phyloP scores from a whole-genome alignment of 2,888 invertebrate genomes.

The Phaedon cochleariae region DNA sequence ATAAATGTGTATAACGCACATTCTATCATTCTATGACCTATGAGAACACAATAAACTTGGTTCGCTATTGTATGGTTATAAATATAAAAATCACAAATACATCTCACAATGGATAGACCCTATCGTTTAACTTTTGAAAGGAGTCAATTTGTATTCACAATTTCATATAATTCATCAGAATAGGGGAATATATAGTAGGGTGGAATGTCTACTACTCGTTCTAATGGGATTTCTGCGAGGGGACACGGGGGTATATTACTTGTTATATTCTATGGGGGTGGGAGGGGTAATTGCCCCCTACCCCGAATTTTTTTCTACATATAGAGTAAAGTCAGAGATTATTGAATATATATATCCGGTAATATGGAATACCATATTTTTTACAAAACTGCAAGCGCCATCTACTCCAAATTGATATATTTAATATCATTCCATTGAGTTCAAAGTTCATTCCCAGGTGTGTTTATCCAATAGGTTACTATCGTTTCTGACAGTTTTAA shows the following conservation, averaged over 20 bases:
- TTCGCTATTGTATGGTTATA: not conserved
- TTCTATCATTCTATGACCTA: not conserved
- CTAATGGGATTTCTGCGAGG: not conserved
- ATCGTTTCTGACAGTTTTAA: too few relatives aligned
- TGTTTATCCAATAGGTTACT: too few relatives aligned
- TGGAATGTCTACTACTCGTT: not conserved
- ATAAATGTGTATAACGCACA: not conserved
- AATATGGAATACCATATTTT: too few relatives aligned
- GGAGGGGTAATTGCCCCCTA: too few relatives aligned
- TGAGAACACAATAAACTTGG: not conserved
- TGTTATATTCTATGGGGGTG: too few relatives aligned
- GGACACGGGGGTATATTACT: not conserved
- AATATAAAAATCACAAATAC: constrained; percentile 1
- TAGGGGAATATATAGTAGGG: constrained; percentile 24
- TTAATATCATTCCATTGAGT: too few relatives aligned
- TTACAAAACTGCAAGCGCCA: too few relatives aligned
- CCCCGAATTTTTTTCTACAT: too few relatives aligned
- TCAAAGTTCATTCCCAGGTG: too few relatives aligned
- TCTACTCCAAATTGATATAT: too few relatives aligned
- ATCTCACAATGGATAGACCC: constrained; percentile 49
- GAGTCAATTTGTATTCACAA: constrained; percentile 60
- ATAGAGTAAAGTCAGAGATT: too few relatives aligned
- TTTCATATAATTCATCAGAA: constrained; percentile 47
- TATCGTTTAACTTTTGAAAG: constrained; percentile 60
- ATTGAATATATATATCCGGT: too few relatives aligned